phyloP scores from a whole-genome alignment of 2,797 vertebrate genomes.

The Chelmon rostratus region DNA sequence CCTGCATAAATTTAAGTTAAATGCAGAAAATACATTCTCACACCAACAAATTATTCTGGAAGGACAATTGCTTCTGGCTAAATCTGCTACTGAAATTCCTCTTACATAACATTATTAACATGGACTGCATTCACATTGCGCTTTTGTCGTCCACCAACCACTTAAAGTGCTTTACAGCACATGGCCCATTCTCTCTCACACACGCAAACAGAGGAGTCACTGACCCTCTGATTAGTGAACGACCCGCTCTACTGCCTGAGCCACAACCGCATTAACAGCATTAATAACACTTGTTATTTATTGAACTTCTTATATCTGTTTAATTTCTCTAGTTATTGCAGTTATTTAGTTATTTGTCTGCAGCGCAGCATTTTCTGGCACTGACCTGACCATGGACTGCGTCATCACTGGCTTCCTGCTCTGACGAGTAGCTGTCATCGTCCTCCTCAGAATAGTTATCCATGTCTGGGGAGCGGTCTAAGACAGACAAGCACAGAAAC shows the following conservation, averaged over 20 bases:
- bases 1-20: neutral
- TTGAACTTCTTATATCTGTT: neutral
- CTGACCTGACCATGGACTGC: constrained; percentile 85
- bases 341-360: too few relatives aligned
- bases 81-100: neutral
- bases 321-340: neutral
- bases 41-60: neutral
- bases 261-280: too few relatives aligned
- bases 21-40: neutral
- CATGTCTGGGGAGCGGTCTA: constrained; percentile 88
- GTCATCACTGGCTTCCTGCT: constrained; percentile 88
- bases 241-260: too few relatives aligned
- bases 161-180: too few relatives aligned
- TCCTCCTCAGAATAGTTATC: constrained; percentile 90
- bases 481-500: constrained; percentile 41
- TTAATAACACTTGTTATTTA: too few relatives aligned
- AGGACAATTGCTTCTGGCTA: neutral
- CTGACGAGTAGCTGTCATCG: constrained; percentile 89
- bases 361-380: constrained; percentile 19
- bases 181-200: too few relatives aligned
- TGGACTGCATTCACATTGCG: too few relatives aligned
- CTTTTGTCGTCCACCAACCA: too few relatives aligned
- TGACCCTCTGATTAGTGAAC: too few relatives aligned
- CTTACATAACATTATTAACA: neutral
- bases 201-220: too few relatives aligned